Conservation (phyloP, 2,797 vertebrate species). For the Emydoidea blandingii region DNA sequence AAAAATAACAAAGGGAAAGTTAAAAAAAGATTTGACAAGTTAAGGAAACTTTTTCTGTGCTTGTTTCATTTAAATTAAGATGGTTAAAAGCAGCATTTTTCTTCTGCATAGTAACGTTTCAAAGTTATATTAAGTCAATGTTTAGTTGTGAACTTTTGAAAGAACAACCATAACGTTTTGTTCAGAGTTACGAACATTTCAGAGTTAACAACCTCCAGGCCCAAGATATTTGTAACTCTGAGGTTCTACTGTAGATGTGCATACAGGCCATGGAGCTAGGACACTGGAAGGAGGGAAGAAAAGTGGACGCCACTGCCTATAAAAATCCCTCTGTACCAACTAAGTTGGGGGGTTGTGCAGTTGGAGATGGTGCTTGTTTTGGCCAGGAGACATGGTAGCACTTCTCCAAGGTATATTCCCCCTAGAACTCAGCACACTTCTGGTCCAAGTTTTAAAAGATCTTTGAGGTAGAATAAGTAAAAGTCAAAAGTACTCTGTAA, state of each 20-base stretch:
- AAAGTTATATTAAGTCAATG: no score
- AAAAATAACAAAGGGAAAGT: no score
- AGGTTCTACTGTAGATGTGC: neutral
- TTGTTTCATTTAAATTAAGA: no score
- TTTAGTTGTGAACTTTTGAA: no score
- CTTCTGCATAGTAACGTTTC: no score
- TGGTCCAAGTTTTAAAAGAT: slow-evolving; percentile 10
- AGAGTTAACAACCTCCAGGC: no score
- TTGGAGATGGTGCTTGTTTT: neutral
- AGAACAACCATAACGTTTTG: no score
- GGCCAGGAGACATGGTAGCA: neutral
- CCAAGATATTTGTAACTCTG: no score
- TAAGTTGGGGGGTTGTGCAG: neutral
- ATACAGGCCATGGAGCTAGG: neutral
- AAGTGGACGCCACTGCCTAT: neutral
- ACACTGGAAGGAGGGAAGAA: neutral
- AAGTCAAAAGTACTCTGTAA: neutral
- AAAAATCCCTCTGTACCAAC: neutral
- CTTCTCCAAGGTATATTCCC: neutral
- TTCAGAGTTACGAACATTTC: no score
- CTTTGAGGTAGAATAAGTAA: neutral
- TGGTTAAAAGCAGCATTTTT: no score
- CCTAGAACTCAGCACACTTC: neutral
- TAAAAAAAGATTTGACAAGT: no score
- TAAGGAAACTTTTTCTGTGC: no score